phyloP scores from a whole-genome alignment of 1,140 invertebrate genomes.

The Sinella curviseta region DNA sequence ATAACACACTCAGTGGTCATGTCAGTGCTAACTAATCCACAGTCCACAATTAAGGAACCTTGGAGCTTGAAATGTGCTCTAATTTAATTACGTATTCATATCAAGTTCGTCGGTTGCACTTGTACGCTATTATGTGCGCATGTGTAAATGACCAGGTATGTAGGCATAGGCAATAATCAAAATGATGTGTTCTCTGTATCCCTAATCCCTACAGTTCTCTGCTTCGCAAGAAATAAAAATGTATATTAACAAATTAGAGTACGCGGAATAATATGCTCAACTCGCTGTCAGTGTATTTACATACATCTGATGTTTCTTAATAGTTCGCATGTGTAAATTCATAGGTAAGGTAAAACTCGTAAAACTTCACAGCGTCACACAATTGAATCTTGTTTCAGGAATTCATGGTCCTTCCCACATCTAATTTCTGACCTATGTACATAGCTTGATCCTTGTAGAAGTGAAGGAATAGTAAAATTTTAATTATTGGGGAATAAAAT shows the following conservation, averaged over 20 bases:
- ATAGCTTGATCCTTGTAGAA: no score
- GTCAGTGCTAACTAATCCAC: conserved; percentile 11
- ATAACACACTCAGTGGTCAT: conserved; percentile 23
- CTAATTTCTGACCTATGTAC: no score
- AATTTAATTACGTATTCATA: conserved; percentile 27
- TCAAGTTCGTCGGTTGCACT: conserved; percentile 5
- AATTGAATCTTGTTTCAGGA: no score
- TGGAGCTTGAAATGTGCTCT: conserved; percentile 25
- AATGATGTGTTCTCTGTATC: no score
- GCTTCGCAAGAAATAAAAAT: no score
- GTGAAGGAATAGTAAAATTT: no score
- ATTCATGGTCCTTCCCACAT: no score
- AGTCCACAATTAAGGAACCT: conserved; percentile 24
- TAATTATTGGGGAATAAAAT: neutral
- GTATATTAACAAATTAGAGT: neutral
- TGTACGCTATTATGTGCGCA: neutral
- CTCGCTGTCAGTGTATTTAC: neutral
- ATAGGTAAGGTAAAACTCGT: no score
- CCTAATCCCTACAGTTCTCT: no score
- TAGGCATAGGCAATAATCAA: neutral
- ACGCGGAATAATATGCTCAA: neutral
- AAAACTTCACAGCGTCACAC: no score
- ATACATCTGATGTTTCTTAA: no score
- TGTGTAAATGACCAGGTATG: neutral
- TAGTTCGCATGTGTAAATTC: no score